Evolutionary conservation across 2,888 invertebrate species (phyloP), one percentile per base, ranked within the genome.

Genomic region (Fragum sueziense): DNA sequence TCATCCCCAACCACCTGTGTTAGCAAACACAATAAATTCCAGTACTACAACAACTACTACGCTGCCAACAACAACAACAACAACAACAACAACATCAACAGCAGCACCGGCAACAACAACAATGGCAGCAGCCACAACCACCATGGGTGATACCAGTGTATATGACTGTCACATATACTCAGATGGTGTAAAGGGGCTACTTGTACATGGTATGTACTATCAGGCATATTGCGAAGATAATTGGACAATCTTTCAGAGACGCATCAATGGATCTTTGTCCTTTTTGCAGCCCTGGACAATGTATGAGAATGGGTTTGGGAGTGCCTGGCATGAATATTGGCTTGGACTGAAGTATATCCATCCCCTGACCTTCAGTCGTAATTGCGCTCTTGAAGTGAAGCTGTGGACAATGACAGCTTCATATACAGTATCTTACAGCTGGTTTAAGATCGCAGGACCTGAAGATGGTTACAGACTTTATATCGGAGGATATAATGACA

Each of bases 251-350:
- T 61, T 61, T 61, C 61, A 61, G n/a, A 61, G 20, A 20, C 27
- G 61, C 11, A 33, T 33, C 3, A n/a, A 61, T 61, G 61, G 61
- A 11, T 31, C 33, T 9, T 3, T 33, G 20, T 33, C 31, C 31
- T 61, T 61, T 9, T 4, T 61, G 1, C 33, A 31, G n/a, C 31
- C 31, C 61, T 61, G 61, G 61, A n/a, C 9, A 17, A n/a, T 33
- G 33, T 61, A 61, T 61, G 61, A 61, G n/a, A n/a, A 27, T 31
- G 61, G 61, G 1, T 61, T 61, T 17, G 61, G 61, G 29, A 33
- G n/a, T 33, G 29, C 61, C 0, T 17, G n/a, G 29, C 31, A 31
- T 9, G 61, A 61, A 31, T 33, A 61, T 22, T 61, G 61, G 61
- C 61, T 61, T 3, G 61, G 61, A 2, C 20, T 61, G 33, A 31